Evolutionary conservation across 1,140 invertebrate genomes (phyloP).

Genomic region (Ruditapes philippinarum): DNA sequence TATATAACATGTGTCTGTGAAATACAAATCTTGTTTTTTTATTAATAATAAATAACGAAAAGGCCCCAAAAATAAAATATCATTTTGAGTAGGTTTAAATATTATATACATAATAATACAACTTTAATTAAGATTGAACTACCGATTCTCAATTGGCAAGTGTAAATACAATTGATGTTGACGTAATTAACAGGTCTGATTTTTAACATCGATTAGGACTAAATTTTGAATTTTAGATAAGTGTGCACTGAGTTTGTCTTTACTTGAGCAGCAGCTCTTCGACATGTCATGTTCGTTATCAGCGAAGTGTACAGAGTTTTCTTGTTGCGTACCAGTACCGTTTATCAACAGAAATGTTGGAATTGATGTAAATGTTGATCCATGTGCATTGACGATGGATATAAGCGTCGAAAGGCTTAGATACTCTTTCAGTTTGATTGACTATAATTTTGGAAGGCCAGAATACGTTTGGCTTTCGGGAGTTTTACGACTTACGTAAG

Average conservation of each 20-base stretch:
- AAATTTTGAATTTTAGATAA: not conserved
- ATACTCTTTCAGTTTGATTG: conserved; percentile 20
- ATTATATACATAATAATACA: too few relatives aligned
- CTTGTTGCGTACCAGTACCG: not conserved
- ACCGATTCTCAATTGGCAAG: too few relatives aligned
- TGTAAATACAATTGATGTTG: too few relatives aligned
- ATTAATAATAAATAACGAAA: too few relatives aligned
- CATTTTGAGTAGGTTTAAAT: too few relatives aligned
- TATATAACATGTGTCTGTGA: too few relatives aligned
- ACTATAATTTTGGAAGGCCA: conserved; percentile 57
- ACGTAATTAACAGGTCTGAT: too few relatives aligned
- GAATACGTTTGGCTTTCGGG: conserved; percentile 10
- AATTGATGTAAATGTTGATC: conserved; percentile 35
- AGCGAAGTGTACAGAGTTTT: not conserved
- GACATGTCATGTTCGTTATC: not conserved
- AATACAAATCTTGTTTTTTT: too few relatives aligned
- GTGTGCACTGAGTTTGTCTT: not conserved
- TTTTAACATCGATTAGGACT: too few relatives aligned
- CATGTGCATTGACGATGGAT: conserved; percentile 48
- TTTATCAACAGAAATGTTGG: not conserved
- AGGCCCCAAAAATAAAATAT: too few relatives aligned
- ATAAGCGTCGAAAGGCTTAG: conserved; percentile 58
- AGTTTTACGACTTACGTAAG: conserved; percentile 28
- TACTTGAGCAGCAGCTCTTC: not conserved
- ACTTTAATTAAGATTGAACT: too few relatives aligned